These are phyloP conservation scores for Emberiza fucata DNA, from an alignment of 2,113 vertebrate species.

Conservation along the genomic window DNA sequence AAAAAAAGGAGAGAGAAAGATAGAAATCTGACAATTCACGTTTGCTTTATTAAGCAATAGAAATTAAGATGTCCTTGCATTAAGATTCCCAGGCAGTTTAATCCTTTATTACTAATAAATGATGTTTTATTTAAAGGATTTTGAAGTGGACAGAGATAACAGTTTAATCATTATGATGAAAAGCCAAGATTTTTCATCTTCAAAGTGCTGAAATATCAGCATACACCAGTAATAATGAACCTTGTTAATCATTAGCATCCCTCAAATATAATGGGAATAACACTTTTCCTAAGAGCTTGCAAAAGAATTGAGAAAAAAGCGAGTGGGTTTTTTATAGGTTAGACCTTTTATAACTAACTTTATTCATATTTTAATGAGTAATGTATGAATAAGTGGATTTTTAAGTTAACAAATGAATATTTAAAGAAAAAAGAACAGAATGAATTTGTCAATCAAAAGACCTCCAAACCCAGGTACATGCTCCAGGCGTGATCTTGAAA, in stretches of 20 bases:
- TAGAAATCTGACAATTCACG: not conserved
- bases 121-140: slow-evolving; percentile 10
- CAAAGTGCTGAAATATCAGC: slow-evolving; percentile 24
- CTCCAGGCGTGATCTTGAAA: slow-evolving; percentile 50
- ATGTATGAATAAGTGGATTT: slow-evolving; percentile 59
- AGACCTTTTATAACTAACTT: slow-evolving; percentile 52
- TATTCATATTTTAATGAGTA: slow-evolving; percentile 68
- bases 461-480: slow-evolving; percentile 42
- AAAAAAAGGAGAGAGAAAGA: not conserved
- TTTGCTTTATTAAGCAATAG: not conserved
- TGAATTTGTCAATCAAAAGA: slow-evolving; percentile 66
- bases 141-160: slow-evolving; percentile 38
- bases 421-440: slow-evolving; percentile 54
- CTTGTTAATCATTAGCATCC: slow-evolving; percentile 42
- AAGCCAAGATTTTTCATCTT: slow-evolving; percentile 50
- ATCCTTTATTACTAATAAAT: slow-evolving; percentile 32
- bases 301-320: slow-evolving; percentile 6
- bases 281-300: not conserved
- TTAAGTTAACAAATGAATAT: slow-evolving; percentile 65
- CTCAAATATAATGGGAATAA: slow-evolving; percentile 23
- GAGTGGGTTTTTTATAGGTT: not conserved
- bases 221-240: slow-evolving; percentile 10
- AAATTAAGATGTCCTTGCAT: not conserved
- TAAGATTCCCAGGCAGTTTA: not conserved
- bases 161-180: slow-evolving; percentile 51